Evolutionary conservation across 2,113 vertebrate species (phyloP).

Genomic region (Cercocebus atys): DNA sequence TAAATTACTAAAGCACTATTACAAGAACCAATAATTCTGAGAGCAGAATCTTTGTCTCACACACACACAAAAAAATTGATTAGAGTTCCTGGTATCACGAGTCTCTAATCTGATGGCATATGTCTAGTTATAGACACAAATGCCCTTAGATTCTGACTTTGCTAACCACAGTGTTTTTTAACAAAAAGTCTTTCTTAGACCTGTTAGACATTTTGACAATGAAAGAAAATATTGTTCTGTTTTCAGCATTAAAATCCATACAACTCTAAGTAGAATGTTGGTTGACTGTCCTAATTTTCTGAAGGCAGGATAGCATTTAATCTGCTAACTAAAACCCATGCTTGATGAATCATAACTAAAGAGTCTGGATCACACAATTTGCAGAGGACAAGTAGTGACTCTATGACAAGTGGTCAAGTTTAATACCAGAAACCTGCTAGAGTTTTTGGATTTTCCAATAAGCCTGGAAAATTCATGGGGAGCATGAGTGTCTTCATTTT

Average conservation of each 20-base stretch:
- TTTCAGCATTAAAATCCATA: not conserved
- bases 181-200: not conserved
- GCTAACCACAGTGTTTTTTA: not conserved
- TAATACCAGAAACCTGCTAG: not conserved
- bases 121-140: not conserved
- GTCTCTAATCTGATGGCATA: not conserved
- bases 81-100: not conserved
- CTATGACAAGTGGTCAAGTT: not conserved
- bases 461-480: not conserved
- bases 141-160: not conserved
- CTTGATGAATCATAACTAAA: not conserved
- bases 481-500: not conserved
- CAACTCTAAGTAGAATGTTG: not conserved
- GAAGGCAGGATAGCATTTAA: not conserved
- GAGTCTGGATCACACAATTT: not conserved
- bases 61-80: too few species aligned
- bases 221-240: not conserved
- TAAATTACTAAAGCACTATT: not conserved
- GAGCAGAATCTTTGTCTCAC: not conserved
- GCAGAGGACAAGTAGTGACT: not conserved
- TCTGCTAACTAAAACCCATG: not conserved
- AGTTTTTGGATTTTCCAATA: not conserved
- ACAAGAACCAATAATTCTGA: not conserved
- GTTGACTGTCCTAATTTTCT: not conserved
- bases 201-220: not conserved